Evolutionary conservation across 2,888 invertebrate species (phyloP), one percentile per base, ranked within the genome.

Genomic region (Eremobia ochroleuca): DNA sequence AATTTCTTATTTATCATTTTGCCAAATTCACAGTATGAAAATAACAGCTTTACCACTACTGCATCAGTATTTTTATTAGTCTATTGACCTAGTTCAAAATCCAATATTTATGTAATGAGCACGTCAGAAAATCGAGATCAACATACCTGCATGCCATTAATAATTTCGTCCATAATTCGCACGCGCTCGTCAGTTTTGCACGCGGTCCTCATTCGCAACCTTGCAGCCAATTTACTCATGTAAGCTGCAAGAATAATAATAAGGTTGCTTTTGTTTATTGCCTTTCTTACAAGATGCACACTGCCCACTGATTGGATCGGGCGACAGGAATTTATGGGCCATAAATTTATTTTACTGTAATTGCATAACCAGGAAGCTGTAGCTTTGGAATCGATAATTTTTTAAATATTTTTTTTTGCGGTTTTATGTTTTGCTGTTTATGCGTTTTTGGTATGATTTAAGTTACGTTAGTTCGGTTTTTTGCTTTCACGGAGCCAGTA

Each of bases 111-210:
- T 64, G 62, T 58, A 68, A 71, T 85, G 72, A 79, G 31, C 18
- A 31, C 67, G 28, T 75, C 55, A 61, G 37, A 77, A 72, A 55
- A 83, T 70, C 69, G 34, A 80, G 77, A 70, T 73, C 58, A 67
- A 98, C 98, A 97, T 82, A 98, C 99, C 96, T 99, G 98, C 95
- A 99, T 99, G 68, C 99, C 99, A 77, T 97, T 97, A 83, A 99
- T 98, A 88, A 99, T 98, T 97, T 99, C 99, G 92, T 98, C 99
- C 99, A 99, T 99, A 69, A 99, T 97, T 73, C 99, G 97, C 62
- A 99, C 98, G 83, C 99, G 97, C 89, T 98, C 98, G 94, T 99
- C 99, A 0, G 99, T 99, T 92, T 98, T 97, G 82, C 97, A 96
- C 0, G 99, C 99, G 0, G 99, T 99, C 91, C 98, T 97, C 92